These are phyloP conservation scores for Poeciliopsis retropinna DNA, from an alignment of 2,113 vertebrate genomes.

Conservation along the genomic window DNA sequence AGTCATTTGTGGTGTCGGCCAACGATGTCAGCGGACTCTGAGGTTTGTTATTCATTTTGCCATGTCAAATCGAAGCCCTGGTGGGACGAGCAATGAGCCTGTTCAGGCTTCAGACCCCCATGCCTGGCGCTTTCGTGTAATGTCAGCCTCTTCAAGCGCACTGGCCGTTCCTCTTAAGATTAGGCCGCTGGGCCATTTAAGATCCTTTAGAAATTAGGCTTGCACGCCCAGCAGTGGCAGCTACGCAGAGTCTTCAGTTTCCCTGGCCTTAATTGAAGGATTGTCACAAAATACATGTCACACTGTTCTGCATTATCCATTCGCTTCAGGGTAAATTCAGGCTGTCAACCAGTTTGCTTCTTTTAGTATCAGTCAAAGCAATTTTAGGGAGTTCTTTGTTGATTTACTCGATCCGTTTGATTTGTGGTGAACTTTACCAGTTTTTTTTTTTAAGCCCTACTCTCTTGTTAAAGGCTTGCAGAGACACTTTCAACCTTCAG, in stretches of 20 bases:
- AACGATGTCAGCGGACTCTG: background rate
- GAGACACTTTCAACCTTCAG: slow-evolving; percentile 37
- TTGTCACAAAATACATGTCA: slow-evolving; percentile 2
- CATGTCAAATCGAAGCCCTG: slow-evolving; percentile 3
- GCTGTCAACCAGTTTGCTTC: background rate
- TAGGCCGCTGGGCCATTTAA: slow-evolving; percentile 29
- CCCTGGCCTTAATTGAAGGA: background rate
- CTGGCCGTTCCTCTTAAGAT: slow-evolving; percentile 47
- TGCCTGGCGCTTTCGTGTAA: slow-evolving; percentile 23
- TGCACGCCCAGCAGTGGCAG: slow-evolving; percentile 9
- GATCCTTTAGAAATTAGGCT: slow-evolving; percentile 24
- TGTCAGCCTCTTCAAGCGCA: slow-evolving; percentile 52
- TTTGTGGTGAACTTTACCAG: slow-evolving; percentile 16
- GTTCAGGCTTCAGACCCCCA: slow-evolving; percentile 20
- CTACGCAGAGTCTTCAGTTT: slow-evolving; percentile 4
- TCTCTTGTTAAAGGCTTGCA: slow-evolving; percentile 51
- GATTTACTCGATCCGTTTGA: slow-evolving; percentile 33
- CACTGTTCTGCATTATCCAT: slow-evolving; percentile 4
- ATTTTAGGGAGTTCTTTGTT: background rate
- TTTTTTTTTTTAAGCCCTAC: slow-evolving; percentile 20
- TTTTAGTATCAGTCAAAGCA: background rate
- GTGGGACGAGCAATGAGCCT: slow-evolving; percentile 27
- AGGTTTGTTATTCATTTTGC: slow-evolving; percentile 10
- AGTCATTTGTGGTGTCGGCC: background rate
- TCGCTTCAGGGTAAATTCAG: background rate